Evolutionary conservation across 2,888 invertebrate genomes (phyloP).

Genomic region (Saturnia pavonia): DNA sequence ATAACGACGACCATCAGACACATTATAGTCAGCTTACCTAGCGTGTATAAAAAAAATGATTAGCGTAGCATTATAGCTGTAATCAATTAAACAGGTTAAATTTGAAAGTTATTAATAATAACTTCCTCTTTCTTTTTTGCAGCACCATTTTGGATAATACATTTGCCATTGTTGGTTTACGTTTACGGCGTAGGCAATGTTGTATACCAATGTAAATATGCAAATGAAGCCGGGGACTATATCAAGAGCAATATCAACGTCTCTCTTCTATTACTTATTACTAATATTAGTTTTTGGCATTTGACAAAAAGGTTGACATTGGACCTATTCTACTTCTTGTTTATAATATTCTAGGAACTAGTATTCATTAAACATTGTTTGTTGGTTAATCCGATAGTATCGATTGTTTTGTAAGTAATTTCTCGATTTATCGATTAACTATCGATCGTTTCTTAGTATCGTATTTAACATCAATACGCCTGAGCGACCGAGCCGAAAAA

Average conservation of each 20-base stretch:
- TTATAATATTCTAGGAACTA: neutral
- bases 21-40: too few species aligned
- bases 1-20: too few species aligned
- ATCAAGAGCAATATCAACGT: constrained; percentile 62
- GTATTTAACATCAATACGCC: too few species aligned
- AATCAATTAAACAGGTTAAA: too few species aligned
- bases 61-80: too few species aligned
- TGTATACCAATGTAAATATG: constrained; percentile 52
- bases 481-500: too few species aligned
- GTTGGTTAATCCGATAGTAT: too few species aligned
- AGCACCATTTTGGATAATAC: constrained; percentile 60
- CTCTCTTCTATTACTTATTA: constrained; percentile 48
- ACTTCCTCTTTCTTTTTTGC: constrained; percentile 21
- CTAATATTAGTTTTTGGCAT: constrained; percentile 62
- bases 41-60: too few species aligned
- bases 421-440: too few species aligned
- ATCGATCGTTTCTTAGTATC: too few species aligned
- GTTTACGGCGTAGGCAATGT: constrained; percentile 55
- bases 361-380: too few species aligned
- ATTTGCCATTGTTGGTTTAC: constrained; percentile 51
- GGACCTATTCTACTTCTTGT: neutral
- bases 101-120: neutral
- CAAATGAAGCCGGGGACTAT: constrained; percentile 47
- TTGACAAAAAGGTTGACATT: constrained; percentile 49
- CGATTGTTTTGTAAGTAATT: too few species aligned